Evolutionary conservation across 2,113 vertebrate genomes (phyloP).

Genomic region (Antennarius striatus): DNA sequence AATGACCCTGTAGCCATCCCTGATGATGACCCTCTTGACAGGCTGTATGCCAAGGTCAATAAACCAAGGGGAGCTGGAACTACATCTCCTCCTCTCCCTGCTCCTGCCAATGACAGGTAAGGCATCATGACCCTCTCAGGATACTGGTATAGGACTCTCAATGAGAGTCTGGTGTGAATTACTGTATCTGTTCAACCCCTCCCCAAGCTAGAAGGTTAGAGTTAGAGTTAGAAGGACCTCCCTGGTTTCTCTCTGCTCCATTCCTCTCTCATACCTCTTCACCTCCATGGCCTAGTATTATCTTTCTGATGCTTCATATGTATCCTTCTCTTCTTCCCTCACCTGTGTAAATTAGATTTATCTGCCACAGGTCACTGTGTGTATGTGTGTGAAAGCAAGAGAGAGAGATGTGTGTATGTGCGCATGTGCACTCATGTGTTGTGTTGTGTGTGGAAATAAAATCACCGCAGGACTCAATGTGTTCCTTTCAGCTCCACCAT

Average conservation of each 20-base stretch:
- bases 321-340: conserved; percentile 7
- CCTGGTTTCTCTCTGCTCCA: background rate
- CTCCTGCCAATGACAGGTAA: conserved; percentile 85
- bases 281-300: background rate
- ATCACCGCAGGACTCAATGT: conserved; percentile 15
- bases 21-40: conserved; percentile 87
- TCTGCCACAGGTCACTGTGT: conserved; percentile 11
- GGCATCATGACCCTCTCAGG: background rate
- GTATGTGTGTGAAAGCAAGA: conserved; percentile 6
- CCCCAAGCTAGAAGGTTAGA: background rate
- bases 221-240: background rate
- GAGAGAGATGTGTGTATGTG: background rate
- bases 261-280: background rate
- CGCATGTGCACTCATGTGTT: no score
- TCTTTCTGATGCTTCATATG: conserved; percentile 42
- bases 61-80: conserved; percentile 81
- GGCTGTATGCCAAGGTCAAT: conserved; percentile 96
- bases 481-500: conserved; percentile 17
- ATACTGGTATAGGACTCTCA: background rate
- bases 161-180: no score
- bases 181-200: background rate
- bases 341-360: conserved; percentile 27
- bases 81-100: conserved; percentile 69
- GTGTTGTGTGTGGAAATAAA: no score
- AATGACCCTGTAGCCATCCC: conserved; percentile 65